phyloP scores from a whole-genome alignment of 2,113 vertebrate genomes.

The rabbit (Oryctolagus cuniculus) region DNA sequence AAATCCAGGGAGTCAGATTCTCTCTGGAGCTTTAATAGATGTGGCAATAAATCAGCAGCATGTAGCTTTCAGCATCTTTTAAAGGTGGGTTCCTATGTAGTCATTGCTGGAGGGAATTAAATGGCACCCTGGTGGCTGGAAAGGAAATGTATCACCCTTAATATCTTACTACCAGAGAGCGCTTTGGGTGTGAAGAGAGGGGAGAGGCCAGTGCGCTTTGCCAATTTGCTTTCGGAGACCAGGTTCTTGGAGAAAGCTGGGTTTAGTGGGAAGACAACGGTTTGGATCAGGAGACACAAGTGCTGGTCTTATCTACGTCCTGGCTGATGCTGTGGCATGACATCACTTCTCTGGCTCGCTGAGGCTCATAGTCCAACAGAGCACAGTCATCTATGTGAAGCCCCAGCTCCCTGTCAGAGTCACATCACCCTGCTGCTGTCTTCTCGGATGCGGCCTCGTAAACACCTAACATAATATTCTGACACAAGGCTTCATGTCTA shows the following conservation, averaged over 20 bases:
- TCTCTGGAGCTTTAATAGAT: conserved; percentile 66
- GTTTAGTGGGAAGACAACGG: background rate
- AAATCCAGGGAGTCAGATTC: conserved; percentile 66
- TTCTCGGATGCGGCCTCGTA: background rate
- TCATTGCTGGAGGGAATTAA: conserved; percentile 61
- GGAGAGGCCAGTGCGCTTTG: background rate
- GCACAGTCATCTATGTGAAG: background rate
- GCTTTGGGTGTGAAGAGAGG: background rate
- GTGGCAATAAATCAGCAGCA: conserved; percentile 68
- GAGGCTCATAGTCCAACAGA: background rate
- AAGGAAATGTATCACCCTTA: conserved; percentile 57
- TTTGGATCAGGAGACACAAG: background rate
- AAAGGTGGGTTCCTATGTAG: conserved; percentile 59
- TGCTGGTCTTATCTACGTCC: background rate
- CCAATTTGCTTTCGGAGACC: background rate
- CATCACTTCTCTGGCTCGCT: background rate
- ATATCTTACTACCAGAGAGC: conserved; percentile 40
- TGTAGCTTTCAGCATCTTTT: conserved; percentile 50
- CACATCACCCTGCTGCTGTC: background rate
- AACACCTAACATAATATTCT: background rate
- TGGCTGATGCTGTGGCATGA: background rate
- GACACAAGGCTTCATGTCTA: background rate
- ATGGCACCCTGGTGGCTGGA: background rate
- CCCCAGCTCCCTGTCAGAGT: background rate
- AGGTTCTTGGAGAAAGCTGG: background rate